A percentile compares a stretch with the other conserved stretches of the same genome.
phyloP scores from a whole-genome alignment of 2,797 vertebrate species.

The Zalophus californianus region DNA sequence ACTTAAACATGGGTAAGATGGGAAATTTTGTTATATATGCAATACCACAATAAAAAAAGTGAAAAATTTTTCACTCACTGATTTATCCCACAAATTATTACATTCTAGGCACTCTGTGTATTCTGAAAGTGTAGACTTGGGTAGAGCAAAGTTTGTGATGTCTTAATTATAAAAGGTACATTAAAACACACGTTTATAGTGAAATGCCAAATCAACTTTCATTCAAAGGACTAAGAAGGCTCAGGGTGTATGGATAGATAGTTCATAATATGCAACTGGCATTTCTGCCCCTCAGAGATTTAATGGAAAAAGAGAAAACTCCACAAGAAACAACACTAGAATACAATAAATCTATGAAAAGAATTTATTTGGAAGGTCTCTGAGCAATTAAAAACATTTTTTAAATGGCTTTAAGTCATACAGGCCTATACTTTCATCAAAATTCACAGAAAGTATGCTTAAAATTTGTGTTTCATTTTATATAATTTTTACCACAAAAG shows the following conservation, averaged over 20 bases:
- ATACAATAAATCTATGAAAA: constrained; percentile 20
- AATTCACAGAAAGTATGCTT: not conserved
- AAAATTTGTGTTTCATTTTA: not conserved
- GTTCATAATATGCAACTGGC: not conserved
- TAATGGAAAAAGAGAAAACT: not conserved
- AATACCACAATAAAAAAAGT: not conserved
- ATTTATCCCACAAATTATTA: not conserved
- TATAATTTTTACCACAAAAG: not conserved
- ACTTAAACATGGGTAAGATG: not conserved
- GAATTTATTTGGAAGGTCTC: constrained; percentile 35
- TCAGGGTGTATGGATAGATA: not conserved
- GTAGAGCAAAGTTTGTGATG: constrained; percentile 22
- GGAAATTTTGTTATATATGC: not conserved
- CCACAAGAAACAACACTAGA: not conserved
- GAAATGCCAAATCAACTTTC: constrained; percentile 18
- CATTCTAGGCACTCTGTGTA: not conserved
- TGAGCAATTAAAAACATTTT: constrained; percentile 41
- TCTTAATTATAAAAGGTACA: constrained; percentile 25
- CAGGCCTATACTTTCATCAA: not conserved
- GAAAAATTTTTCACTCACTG: not conserved
- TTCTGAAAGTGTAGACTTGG: constrained; percentile 57
- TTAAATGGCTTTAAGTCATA: not conserved
- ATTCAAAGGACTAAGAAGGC: not conserved
- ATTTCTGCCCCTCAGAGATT: constrained; percentile 28
- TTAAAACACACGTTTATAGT: not conserved